Evolutionary conservation across 2,888 invertebrate genomes (phyloP), one percentile per base, ranked within the genome.

Genomic region (Drosophila mayaguana): DNA sequence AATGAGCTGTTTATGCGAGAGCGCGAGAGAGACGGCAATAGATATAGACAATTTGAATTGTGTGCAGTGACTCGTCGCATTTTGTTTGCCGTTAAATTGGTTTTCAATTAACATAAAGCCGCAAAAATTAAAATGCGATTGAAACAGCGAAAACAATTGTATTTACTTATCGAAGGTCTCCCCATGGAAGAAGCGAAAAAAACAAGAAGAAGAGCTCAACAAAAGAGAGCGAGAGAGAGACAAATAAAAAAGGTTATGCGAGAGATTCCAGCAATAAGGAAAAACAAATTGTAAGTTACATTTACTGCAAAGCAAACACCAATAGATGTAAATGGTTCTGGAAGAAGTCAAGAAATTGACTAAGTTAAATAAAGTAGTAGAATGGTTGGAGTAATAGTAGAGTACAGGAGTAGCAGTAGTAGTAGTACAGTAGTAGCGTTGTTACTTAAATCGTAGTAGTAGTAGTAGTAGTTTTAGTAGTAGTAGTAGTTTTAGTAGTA

Each of bases 91-190:
- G 32, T 62, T 74, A 83, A 83, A 86, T 85, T 83, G 73, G 69
- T 81, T 85, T 83, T 85, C 79, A 83, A 83, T 83, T 83, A 83
- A 83, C 80, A 73, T 64, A 76, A 83, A 81, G 76, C 76, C 65
- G 59, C 64, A 59, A 69, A 75, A 83, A 85, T 83, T 78, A 60
- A 83, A 83, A 76, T 70, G 62, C 72, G 59, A 80, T 61, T 56
- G 16, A 42, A 40, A 12, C 40, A 51, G 16, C 55, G 40, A 63
- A 32, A 43, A 46, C 50, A 46, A 59, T 25, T 43, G 46, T 56
- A 63, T 63, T 25, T 32, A 34, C 62, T 62, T 62, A 43, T 51
- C 11, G 43, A 51, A 25, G 60, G 32, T 60, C 48, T 48, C 16
- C n/a, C 12, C 16, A 18, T 11, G 8, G 25, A 40, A 56, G 32